A percentile compares a stretch with the other conserved stretches of the same genome.
Conservation (phyloP, 2,113 vertebrate species). For the Aix galericulata region DNA sequence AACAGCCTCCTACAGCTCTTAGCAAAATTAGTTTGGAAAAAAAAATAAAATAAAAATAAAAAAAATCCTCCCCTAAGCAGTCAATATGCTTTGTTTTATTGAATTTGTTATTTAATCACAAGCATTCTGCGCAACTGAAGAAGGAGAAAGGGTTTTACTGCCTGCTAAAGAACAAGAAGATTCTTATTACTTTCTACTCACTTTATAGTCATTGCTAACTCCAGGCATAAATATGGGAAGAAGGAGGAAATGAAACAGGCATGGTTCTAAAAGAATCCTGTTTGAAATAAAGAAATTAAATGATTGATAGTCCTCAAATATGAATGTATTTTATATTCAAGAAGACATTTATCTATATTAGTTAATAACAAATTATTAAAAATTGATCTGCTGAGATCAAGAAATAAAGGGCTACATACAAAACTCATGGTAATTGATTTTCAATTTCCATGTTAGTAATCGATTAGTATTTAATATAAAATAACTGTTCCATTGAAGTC, state of each 20-base stretch:
- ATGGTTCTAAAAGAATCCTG: neutral
- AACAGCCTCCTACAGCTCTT: neutral
- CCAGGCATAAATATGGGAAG: neutral
- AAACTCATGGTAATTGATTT: neutral
- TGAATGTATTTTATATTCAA: neutral
- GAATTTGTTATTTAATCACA: conserved; percentile 38
- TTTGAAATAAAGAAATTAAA: neutral
- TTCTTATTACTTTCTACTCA: neutral
- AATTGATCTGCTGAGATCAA: neutral
- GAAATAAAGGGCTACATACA: neutral
- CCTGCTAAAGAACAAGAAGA: neutral
- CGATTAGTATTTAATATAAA: conserved; percentile 35
- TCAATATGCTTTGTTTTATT: conserved; percentile 41
- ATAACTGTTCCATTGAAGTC: neutral
- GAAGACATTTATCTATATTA: neutral
- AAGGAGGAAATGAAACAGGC: rapidly evolving
- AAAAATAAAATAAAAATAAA: neutral
- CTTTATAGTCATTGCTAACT: neutral
- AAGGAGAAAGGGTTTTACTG: neutral
- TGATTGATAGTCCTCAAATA: neutral
- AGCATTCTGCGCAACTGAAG: neutral
- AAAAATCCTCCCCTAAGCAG: neutral
- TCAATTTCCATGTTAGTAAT: conserved; percentile 25
- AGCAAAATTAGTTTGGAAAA: neutral
- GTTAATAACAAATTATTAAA: conserved; percentile 47